These are phyloP conservation scores for Dimorphilus gyrociliatus DNA, from an alignment of 2,888 invertebrate species.

Conservation along the genomic window DNA sequence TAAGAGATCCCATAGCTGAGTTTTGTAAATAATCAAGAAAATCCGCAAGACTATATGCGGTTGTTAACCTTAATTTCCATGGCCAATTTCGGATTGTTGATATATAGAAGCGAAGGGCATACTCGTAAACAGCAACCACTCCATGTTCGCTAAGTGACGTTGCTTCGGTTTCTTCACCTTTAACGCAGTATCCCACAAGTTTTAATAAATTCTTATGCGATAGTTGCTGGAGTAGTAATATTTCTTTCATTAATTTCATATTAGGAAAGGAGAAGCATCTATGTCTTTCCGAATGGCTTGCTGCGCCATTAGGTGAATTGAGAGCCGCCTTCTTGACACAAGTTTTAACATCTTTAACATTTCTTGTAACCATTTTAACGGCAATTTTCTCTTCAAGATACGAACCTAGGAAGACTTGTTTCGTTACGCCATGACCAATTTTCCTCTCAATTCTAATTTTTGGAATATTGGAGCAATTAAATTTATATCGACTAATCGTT, in stretches of 20 bases:
- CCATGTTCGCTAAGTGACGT: conserved; percentile 27
- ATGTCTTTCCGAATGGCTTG: conserved; percentile 3
- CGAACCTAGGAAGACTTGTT: conserved; percentile 25
- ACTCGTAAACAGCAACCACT: conserved; percentile 24
- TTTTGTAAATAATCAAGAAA: conserved; percentile 23
- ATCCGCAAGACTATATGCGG: conserved; percentile 20
- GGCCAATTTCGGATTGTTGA: conserved; percentile 18
- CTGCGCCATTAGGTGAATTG: no score
- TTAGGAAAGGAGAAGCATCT: conserved; percentile 23
- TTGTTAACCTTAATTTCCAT: conserved; percentile 16
- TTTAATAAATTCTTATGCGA: conserved; percentile 21
- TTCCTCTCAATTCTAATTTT: conserved; percentile 19
- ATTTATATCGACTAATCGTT: no score
- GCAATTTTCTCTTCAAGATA: conserved; percentile 18
- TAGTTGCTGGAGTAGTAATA: conserved; percentile 23
- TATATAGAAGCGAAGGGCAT: conserved; percentile 18
- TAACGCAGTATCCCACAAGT: conserved; percentile 27
- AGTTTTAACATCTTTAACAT: conserved; percentile 21
- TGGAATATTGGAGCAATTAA: conserved; percentile 24
- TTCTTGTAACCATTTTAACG: conserved; percentile 31
- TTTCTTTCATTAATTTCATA: conserved; percentile 32
- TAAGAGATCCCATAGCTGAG: conserved; percentile 27
- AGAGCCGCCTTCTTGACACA: conserved; percentile 15
- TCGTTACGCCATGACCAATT: conserved; percentile 29
- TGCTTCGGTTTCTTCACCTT: conserved; percentile 28